Conservation (phyloP, 2,113 vertebrate genomes). For the Prionailurus viverrinus region DNA sequence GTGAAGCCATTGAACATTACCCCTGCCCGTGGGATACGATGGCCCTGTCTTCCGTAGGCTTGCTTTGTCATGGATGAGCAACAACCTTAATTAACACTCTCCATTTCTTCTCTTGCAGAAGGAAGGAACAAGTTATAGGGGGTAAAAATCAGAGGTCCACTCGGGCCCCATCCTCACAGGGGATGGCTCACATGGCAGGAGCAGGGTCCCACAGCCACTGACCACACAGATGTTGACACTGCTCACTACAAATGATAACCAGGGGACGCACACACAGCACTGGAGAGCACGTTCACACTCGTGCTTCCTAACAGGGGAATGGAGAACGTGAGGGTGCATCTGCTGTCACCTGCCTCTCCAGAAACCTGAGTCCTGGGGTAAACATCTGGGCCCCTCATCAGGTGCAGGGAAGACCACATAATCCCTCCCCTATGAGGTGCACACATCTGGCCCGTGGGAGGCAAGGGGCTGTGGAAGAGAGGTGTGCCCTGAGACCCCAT, state of each 20-base stretch:
- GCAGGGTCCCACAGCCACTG: neutral
- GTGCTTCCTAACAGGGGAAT: neutral
- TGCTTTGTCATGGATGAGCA: constrained; percentile 12
- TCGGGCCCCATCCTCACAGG: neutral
- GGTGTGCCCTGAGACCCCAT: neutral
- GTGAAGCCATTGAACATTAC: neutral
- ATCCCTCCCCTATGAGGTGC: neutral
- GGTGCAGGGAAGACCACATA: neutral
- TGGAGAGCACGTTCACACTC: neutral
- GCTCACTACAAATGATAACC: neutral
- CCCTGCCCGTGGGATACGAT: neutral
- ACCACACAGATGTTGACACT: neutral
- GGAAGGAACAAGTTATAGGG: neutral
- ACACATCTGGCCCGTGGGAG: neutral
- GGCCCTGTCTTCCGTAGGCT: neutral
- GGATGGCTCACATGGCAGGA: neutral
- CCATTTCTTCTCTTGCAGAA: constrained; percentile 4
- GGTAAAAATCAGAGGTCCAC: neutral
- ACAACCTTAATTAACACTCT: neutral
- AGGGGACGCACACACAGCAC: neutral
- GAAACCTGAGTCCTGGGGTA: neutral
- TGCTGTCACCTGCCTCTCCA: neutral
- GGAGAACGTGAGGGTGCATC: neutral
- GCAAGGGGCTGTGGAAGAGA: neutral
- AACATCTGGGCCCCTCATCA: neutral